Percentiles rank a stretch among this genome's conserved stretches.
Evolutionary conservation across 2,888 invertebrate genomes (phyloP).

Genomic region (Apoda limacodes): DNA sequence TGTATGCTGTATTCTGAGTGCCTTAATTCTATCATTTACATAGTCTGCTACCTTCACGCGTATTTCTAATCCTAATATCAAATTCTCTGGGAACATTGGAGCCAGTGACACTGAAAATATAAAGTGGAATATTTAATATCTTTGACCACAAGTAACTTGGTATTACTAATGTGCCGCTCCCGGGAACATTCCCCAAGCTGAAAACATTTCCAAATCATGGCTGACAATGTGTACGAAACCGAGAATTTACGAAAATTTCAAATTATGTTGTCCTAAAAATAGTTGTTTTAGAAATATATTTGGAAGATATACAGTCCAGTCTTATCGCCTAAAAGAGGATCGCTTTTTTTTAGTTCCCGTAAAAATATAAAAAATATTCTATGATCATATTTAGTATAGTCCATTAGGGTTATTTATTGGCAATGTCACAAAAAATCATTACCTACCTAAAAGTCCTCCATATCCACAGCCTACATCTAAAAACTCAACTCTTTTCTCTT

Average conservation of each 20-base stretch:
- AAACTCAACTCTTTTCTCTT: slow-evolving; percentile 78
- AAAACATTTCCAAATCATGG: too few relatives aligned
- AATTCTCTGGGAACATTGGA: slow-evolving; percentile 87
- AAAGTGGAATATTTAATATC: too few relatives aligned
- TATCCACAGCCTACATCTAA: slow-evolving; percentile 99
- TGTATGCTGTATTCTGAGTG: slow-evolving; percentile 80
- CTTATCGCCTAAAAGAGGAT: too few relatives aligned
- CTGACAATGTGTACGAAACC: too few relatives aligned
- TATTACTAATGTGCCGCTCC: too few relatives aligned
- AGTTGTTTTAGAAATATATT: slow-evolving; percentile 2
- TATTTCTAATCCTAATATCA: slow-evolving; percentile 97
- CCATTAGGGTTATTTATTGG: neutral
- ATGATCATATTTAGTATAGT: neutral
- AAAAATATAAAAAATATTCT: neutral
- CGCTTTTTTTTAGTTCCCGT: too few relatives aligned
- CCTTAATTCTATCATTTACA: slow-evolving; percentile 94
- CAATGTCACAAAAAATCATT: slow-evolving; percentile 2
- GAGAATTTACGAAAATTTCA: too few relatives aligned
- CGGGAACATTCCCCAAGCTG: too few relatives aligned
- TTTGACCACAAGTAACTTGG: too few relatives aligned
- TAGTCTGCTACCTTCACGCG: slow-evolving; percentile 98
- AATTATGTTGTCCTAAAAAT: too few relatives aligned
- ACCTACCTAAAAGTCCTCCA: slow-evolving; percentile 87
- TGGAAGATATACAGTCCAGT: too few relatives aligned
- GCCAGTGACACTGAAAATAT: slow-evolving; percentile 84